Conservation (phyloP, 2,113 vertebrate species). For the Anoura caudifer region DNA sequence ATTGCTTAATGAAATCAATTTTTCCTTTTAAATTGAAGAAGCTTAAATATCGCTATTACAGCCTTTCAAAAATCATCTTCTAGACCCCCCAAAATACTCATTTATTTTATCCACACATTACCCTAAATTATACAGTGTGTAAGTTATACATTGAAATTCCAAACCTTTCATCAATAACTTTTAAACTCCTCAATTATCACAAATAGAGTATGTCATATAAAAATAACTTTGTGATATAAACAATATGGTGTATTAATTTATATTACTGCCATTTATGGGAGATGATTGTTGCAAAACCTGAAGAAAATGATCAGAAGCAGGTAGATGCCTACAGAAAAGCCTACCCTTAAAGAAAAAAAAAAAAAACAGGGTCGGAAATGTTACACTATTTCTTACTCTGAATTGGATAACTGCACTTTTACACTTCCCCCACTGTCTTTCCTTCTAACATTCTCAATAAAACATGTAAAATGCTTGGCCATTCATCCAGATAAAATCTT, state of each 20-base stretch:
- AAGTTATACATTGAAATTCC: neutral
- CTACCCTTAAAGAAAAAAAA: neutral
- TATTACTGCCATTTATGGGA: neutral
- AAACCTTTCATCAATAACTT: neutral
- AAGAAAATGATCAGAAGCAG: neutral
- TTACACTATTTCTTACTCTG: neutral
- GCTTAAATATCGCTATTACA: neutral
- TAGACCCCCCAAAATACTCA: neutral
- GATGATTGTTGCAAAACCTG: accelerated
- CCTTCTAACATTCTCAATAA: neutral
- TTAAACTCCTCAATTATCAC: neutral
- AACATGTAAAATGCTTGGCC: neutral
- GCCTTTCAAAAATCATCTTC: neutral
- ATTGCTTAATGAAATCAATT: neutral
- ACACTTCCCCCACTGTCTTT: neutral
- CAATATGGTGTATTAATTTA: neutral
- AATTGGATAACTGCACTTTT: neutral
- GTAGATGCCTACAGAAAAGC: neutral
- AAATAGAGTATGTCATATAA: neutral
- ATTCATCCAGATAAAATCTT: neutral
- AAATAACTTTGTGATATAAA: neutral
- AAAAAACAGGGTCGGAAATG: neutral
- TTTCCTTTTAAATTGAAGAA: neutral
- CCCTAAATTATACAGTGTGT: neutral
- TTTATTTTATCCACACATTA: neutral